Percentiles rank a stretch among this genome's conserved stretches.
phyloP scores from a whole-genome alignment of 2,888 invertebrate species.

The Noctua janthina region DNA sequence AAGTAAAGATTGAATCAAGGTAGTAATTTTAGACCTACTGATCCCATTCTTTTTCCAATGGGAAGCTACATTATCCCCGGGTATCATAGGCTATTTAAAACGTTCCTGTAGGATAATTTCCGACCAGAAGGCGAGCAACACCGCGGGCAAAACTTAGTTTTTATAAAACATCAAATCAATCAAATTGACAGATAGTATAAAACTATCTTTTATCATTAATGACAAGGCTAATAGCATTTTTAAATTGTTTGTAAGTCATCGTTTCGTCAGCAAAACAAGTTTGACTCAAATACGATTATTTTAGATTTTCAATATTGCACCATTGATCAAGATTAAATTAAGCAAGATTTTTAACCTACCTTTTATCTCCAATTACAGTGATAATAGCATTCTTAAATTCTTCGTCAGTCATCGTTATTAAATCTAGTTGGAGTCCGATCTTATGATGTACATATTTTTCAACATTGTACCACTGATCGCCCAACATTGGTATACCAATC shows the following conservation, averaged over 20 bases:
- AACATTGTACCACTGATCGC: conserved; percentile 76
- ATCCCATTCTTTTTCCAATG: too few relatives aligned
- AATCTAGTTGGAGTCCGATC: conserved; percentile 37
- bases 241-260: neutral
- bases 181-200: neutral
- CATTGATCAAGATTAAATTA: too few relatives aligned
- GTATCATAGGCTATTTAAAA: too few relatives aligned
- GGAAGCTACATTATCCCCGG: too few relatives aligned
- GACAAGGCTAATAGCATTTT: neutral
- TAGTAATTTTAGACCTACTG: too few relatives aligned
- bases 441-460: conserved; percentile 47
- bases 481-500: conserved; percentile 77
- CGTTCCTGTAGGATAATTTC: neutral
- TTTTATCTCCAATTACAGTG: conserved; percentile 11
- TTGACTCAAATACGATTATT: neutral
- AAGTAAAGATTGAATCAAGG: too few relatives aligned
- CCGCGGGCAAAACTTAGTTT: neutral
- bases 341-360: neutral
- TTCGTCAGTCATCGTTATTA: conserved; percentile 19
- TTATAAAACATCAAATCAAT: neutral
- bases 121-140: neutral
- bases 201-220: neutral
- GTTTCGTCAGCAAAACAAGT: neutral
- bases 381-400: conserved; percentile 10
- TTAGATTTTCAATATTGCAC: too few relatives aligned